Conservation (phyloP, 1,140 invertebrate species). For the Hetaerina americana region DNA sequence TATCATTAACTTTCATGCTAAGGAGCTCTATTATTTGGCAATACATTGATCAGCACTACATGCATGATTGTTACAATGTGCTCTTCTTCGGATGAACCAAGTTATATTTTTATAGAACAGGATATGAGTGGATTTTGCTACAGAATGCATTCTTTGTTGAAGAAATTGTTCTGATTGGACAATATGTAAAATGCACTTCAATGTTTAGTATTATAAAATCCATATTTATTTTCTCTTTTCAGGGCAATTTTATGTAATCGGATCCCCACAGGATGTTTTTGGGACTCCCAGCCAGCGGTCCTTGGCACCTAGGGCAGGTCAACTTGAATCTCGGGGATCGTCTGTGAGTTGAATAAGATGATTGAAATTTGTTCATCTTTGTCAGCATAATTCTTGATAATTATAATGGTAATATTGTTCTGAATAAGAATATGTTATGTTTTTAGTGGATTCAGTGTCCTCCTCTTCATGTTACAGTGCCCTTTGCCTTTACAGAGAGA, state of each 20-base stretch:
- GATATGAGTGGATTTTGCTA: no score
- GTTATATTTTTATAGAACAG: no score
- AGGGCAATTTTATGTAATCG: constrained; percentile 48
- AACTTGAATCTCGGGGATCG: constrained; percentile 6
- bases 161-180: no score
- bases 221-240: constrained; percentile 5
- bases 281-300: constrained; percentile 27
- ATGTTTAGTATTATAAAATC: no score
- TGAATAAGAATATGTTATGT: not conserved
- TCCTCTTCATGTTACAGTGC: not conserved
- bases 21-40: no score
- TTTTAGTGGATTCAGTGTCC: not conserved
- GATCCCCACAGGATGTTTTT: constrained; percentile 41
- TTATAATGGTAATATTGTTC: not conserved
- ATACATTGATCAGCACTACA: no score
- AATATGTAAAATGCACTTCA: no score
- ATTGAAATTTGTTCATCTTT: not conserved
- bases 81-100: no score
- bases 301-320: constrained; percentile 24
- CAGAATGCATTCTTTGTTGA: no score
- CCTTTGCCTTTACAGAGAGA: constrained; percentile 38
- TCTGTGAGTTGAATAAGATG: constrained; percentile 3
- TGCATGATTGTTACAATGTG: no score
- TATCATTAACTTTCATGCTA: no score
- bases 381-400: no score